Base-by-base conservation (phyloP, 2,113 vertebrate species). In the Clarias magur region DNA sequence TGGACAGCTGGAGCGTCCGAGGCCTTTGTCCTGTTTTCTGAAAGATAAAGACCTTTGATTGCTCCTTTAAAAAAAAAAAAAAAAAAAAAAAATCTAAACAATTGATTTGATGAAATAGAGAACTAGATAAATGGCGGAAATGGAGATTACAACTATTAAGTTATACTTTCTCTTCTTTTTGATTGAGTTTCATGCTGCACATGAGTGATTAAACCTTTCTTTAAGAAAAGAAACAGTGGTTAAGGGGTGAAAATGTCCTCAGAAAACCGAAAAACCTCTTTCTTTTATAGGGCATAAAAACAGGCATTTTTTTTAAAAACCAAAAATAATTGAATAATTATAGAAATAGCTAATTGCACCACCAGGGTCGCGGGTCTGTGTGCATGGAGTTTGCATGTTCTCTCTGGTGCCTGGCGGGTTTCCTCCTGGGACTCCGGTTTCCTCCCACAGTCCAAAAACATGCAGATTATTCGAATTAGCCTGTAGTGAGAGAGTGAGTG, bases 21-120 rank as follows among this genome's bases (percentile, higher is more conserved):
- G 30, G 23, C 82, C 57, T 79, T 86, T 84, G 88, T 84, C 42
- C 23, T 70, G 63, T 72, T 84, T 73, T 48, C 16, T 67, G 3
- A n/a, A 82, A 63, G 38, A 59, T 54, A 63, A 59, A 67, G 57
- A 56, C 78, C 6, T 60, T 34, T 38, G 67, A 73, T 65, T 42
- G 42, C 84, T 85, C 38, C 25, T 30, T 76, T 53, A 15, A 63
- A 8, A 63, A 54, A 63, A 42, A 3, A 42, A 42, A 42, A 42
- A 4, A 42, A 42, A 42, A 42, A 42, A 42, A 42, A 42, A 42
- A 38, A 38, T 38, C 3, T 2, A 38, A 68, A 42, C 34, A 78
- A 62, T 48, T 19, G 57, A 62, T 42, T 10, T 62, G 68, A 84
- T 27, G 72, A 34, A 59, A 59, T 17, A 42, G 42, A 42, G 72